A percentile compares a stretch with the other conserved stretches of the same genome.
Evolutionary conservation across 2,113 vertebrate species (phyloP).

Genomic region (Sciurus niger): DNA sequence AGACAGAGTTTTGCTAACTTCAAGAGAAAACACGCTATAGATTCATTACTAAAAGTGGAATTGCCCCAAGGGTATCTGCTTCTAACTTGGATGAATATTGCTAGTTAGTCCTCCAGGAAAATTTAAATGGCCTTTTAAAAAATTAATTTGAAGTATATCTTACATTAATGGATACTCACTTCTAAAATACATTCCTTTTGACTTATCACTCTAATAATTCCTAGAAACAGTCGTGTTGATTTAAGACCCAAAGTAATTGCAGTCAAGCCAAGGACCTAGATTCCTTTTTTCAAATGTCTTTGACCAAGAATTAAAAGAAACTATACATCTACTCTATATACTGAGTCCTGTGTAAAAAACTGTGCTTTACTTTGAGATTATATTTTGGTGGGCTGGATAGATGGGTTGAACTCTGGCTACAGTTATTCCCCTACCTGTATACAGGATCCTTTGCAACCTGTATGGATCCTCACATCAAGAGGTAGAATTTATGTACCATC

Average conservation of each 20-base stretch:
- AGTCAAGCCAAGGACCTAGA: background rate
- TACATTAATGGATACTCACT: background rate
- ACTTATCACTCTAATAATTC: constrained; percentile 41
- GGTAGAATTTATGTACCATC: background rate
- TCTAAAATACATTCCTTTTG: constrained; percentile 42
- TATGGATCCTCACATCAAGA: background rate
- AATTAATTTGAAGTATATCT: background rate
- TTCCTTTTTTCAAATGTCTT: constrained; percentile 34
- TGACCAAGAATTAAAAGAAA: constrained; percentile 10
- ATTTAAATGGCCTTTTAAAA: background rate
- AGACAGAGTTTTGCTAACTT: background rate
- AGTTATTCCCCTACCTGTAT: background rate
- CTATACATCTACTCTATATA: background rate
- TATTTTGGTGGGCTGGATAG: background rate
- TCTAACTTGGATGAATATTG: background rate
- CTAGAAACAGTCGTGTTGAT: constrained; percentile 4
- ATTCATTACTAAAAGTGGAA: background rate
- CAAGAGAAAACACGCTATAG: background rate
- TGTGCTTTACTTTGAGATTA: background rate
- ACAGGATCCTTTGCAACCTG: background rate
- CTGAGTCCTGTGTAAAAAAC: background rate
- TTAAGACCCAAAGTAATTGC: constrained; percentile 21
- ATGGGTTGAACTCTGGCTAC: background rate
- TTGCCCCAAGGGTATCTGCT: background rate
- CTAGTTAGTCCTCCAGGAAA: background rate